Evolutionary conservation across 1,140 invertebrate species (phyloP), one percentile per base, ranked within the genome.

Genomic region (Samia ricini): DNA sequence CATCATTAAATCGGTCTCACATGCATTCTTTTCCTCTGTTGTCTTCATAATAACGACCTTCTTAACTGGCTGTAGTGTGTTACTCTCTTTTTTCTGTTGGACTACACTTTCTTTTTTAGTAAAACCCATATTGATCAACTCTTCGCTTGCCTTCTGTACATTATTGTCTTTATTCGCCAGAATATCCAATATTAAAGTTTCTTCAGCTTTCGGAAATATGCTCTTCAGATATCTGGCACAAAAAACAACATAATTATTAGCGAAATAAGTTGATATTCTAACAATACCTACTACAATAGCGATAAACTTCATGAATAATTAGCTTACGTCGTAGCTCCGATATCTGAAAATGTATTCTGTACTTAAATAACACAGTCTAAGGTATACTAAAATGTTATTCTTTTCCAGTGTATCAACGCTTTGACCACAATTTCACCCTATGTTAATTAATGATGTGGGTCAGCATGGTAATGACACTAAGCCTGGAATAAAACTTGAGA

Each of bases 121-220:
- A 82, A 96, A 97, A 0, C 97, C 96, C 92, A 97, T 93, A 18
- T 93, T 92, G 24, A 95, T 89, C 3, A 98, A 90, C 65, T 93
- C 94, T 74, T 97, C 95, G 0, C 95, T 95, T 12, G 96, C 95
- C 74, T 94, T 96, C 76, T 96, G 95, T 2, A 97, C 96, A 86
- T 97, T 97, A 76, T 97, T 97, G 68, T 97, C 96, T 69, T 95
- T 95, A 83, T 94, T 95, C 61, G 94, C 94, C 26, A 98, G 85
- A 60, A 97, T 92, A 81, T 98, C 96, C 54, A 97, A 91, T 7
- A 98, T 93, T 23, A 97, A 83, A n/a, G 95, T 96, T 84, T 97
- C 96, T 69, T 98, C 96, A 0, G 95, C 96, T 88, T 96, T 95
- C n/a, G 96, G 96, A 88, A 97, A 98, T 71, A 97, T 93, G 78